phyloP scores from a whole-genome alignment of 2,888 invertebrate species.

The Leptura quadrifasciata region DNA sequence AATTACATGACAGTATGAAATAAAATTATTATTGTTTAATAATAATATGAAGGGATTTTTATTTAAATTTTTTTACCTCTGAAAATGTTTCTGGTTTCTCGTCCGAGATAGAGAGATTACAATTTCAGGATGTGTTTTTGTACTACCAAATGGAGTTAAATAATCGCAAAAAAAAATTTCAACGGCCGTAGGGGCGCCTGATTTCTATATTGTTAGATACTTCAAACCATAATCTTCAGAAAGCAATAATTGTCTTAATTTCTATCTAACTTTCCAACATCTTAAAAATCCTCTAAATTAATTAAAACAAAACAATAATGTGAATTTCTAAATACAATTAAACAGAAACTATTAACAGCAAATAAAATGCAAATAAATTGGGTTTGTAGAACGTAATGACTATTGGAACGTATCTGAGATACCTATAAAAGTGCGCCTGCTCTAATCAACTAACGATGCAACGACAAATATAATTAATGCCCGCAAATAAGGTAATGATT shows the following conservation, averaged over 20 bases:
- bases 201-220: no score
- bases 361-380: conserved; percentile 37
- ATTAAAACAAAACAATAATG: conserved; percentile 4
- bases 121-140: no score
- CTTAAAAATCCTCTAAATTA: background rate
- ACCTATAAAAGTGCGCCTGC: conserved; percentile 48
- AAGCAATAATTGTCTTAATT: background rate
- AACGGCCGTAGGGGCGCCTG: no score
- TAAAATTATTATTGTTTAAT: no score
- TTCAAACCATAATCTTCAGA: no score
- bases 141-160: no score
- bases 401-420: conserved; percentile 52
- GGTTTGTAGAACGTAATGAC: conserved; percentile 49
- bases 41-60: no score
- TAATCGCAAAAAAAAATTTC: no score
- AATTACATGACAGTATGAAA: no score
- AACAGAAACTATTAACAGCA: conserved; percentile 23
- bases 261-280: background rate
- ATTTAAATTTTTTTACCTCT: no score
- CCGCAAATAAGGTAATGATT: conserved; percentile 42
- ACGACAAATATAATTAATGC: conserved; percentile 30
- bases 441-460: conserved; percentile 18
- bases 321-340: conserved; percentile 1
- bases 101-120: no score
- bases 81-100: no score